Evolutionary conservation across 64 coral and sea anemone species (phyloP).

Genomic region (Montipora sp.): DNA sequence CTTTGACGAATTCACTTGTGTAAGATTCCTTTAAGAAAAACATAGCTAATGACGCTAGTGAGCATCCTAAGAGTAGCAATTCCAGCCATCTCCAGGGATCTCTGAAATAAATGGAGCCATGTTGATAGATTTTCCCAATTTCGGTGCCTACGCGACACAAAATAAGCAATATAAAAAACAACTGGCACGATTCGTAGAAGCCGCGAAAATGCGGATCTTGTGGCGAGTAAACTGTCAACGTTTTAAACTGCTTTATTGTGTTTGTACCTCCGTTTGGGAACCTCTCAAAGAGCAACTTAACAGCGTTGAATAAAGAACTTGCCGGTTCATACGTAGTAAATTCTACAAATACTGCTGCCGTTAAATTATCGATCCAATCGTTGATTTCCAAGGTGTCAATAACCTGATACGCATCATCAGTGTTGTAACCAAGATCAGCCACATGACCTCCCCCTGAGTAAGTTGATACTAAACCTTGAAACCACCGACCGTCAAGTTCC

Average conservation of each 20-base stretch:
- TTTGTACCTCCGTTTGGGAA: conserved; percentile 60
- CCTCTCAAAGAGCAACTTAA: conserved; percentile 74
- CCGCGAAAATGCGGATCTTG: conserved; percentile 46
- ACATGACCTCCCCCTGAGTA: conserved; percentile 77
- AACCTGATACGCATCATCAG: conserved; percentile 22
- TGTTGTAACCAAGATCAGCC: conserved; percentile 88
- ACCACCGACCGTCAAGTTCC: conserved; percentile 16
- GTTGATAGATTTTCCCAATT: conserved; percentile 39
- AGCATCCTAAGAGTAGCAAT: conserved; percentile 52
- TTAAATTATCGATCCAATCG: conserved; percentile 74
- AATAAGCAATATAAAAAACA: conserved; percentile 73
- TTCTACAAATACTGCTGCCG: conserved; percentile 70
- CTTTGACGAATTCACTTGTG: conserved; percentile 60
- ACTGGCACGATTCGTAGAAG: conserved; percentile 71
- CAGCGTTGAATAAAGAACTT: conserved; percentile 61
- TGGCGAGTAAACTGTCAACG: conserved; percentile 62
- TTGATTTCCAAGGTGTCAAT: conserved; percentile 42
- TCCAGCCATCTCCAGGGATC: conserved; percentile 80
- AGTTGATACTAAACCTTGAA: conserved; percentile 51
- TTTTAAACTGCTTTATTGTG: conserved; percentile 30
- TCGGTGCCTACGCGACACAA: conserved; percentile 52
- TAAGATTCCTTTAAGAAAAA: conserved; percentile 78
- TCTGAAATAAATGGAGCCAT: conserved; percentile 54
- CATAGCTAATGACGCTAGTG: conserved; percentile 54
- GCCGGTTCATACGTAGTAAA: conserved; percentile 75